These are phyloP conservation scores for Sporophila hypoxantha DNA, from an alignment of 2,113 vertebrate species.

Conservation along the genomic window DNA sequence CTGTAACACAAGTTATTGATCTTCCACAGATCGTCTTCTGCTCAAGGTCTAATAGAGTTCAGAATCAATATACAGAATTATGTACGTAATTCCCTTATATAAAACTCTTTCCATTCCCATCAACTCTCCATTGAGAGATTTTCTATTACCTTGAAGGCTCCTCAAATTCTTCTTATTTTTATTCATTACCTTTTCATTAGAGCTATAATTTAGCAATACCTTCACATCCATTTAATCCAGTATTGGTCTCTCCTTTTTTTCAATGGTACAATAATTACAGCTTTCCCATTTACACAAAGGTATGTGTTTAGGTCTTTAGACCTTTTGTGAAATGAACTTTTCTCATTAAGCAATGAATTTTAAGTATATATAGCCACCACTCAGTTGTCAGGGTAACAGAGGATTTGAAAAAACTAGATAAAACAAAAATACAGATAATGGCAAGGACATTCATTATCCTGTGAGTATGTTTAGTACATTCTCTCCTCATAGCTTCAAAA, in stretches of 20 bases:
- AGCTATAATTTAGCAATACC: not conserved
- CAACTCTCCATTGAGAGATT: not conserved
- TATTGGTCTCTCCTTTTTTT: not conserved
- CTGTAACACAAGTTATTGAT: not conserved
- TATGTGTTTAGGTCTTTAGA: not conserved
- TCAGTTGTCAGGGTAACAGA: not conserved
- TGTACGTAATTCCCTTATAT: not conserved
- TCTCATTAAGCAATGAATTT: not conserved
- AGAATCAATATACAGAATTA: not conserved
- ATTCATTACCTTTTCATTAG: not conserved
- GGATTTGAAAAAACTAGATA: not conserved
- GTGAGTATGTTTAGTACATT: not conserved
- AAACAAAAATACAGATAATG: conserved; percentile 2
- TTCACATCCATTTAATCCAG: not conserved
- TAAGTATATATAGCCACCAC: not conserved
- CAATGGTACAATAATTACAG: not conserved
- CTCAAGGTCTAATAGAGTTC: not conserved
- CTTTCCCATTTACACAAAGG: not conserved
- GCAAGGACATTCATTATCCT: not conserved
- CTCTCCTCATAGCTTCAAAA: not conserved
- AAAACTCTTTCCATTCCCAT: not conserved
- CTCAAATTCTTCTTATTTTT: not conserved
- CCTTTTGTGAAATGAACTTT: not conserved
- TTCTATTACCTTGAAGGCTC: not conserved
- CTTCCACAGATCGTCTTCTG: not conserved